Evolutionary conservation across 37 sponge, comb jelly and placozoan genomes (phyloP).

Genomic region (Halisarca cf. caerulea): DNA sequence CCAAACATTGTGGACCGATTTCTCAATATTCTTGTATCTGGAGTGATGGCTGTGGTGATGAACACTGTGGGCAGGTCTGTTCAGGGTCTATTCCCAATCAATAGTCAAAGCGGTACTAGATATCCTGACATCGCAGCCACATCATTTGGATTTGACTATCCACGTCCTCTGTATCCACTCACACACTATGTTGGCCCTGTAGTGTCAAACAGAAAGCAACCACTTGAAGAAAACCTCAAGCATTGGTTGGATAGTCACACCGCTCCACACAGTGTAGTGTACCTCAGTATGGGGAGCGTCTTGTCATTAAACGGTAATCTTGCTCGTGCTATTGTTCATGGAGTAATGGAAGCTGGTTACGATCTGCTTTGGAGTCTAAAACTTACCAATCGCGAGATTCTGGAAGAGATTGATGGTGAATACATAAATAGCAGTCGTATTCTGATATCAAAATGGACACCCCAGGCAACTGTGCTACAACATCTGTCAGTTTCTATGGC

Average conservation of each 20-base stretch:
- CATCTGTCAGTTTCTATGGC: constrained; percentile 25
- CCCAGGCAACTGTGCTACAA: constrained; percentile 27
- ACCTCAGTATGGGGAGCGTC: constrained; percentile 37
- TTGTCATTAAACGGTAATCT: neutral
- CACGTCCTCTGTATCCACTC: constrained; percentile 18
- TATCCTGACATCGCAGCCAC: neutral
- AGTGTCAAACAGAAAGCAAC: neutral
- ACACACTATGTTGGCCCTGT: constrained; percentile 26
- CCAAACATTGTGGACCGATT: too few species aligned
- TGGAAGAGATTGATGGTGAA: neutral
- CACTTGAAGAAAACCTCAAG: neutral
- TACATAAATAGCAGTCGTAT: neutral
- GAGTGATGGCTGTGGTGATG: too few species aligned
- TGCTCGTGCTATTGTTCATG: neutral
- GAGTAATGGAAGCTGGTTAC: neutral
- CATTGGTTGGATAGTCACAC: constrained; percentile 24
- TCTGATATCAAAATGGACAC: neutral
- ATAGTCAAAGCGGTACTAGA: neutral
- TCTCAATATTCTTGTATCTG: too few species aligned
- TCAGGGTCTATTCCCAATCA: too few species aligned
- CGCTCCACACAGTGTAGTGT: constrained; percentile 9
- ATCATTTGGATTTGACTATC: constrained; percentile 23
- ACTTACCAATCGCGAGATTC: neutral
- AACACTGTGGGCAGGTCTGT: too few species aligned
- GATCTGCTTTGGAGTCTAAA: constrained; percentile 27